A percentile compares a stretch with the other conserved stretches of the same genome.
These are phyloP conservation scores for Phoxinus phoxinus DNA, from an alignment of 2,113 vertebrate species.

Conservation along the genomic window DNA sequence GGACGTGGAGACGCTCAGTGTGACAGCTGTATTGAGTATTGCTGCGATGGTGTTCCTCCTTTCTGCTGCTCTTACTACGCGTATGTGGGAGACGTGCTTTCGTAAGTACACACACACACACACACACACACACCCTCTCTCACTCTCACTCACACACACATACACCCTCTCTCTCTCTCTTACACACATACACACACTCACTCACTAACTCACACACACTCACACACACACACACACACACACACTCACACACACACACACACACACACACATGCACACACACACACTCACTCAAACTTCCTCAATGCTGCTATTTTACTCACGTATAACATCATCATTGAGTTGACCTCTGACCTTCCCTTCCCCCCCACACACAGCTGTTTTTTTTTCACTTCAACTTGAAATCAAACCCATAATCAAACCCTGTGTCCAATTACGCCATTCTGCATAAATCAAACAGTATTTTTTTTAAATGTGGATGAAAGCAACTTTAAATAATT, in stretches of 20 bases:
- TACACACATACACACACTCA: too few relatives aligned
- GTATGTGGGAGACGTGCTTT: slow-evolving; percentile 92
- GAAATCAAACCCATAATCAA: neutral
- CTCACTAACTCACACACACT: too few relatives aligned
- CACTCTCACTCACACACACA: too few relatives aligned
- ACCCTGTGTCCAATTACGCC: neutral
- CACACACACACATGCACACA: too few relatives aligned
- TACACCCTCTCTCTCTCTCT: too few relatives aligned
- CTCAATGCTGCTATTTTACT: neutral
- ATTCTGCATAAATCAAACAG: neutral
- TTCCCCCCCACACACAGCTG: slow-evolving; percentile 35
- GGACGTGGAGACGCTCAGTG: slow-evolving; percentile 82
- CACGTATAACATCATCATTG: neutral
- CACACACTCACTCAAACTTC: neutral
- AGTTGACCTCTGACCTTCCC: slow-evolving; percentile 37
- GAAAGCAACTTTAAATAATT: neutral
- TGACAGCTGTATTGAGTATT: slow-evolving; percentile 87
- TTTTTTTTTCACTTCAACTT: slow-evolving; percentile 24
- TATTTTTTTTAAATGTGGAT: neutral
- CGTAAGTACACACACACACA: slow-evolving; percentile 77
- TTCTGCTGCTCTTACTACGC: slow-evolving; percentile 96
- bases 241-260: neutral
- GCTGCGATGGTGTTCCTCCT: slow-evolving; percentile 86
- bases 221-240: neutral
- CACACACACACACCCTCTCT: neutral